Conservation (phyloP, 1,140 invertebrate species). For the Aphaenogaster ashmeadi region DNA sequence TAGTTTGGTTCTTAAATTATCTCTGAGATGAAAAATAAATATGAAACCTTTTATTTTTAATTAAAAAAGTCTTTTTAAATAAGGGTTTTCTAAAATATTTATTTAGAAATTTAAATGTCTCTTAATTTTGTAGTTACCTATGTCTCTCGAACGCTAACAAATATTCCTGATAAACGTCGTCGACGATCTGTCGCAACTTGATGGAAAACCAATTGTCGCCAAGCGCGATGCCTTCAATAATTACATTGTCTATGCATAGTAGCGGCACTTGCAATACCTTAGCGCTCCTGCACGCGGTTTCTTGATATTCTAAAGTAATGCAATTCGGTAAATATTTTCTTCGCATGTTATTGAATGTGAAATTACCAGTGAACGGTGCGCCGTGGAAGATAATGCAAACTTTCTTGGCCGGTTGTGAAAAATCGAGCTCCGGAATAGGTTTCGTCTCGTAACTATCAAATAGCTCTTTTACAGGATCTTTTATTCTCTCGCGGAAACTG, state of each 20-base stretch:
- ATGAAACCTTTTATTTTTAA: background rate
- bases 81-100: background rate
- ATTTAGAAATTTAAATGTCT: background rate
- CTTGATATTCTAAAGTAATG: slow-evolving; percentile 77
- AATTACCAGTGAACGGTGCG: slow-evolving; percentile 79
- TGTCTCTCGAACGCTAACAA: background rate
- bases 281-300: slow-evolving; percentile 76
- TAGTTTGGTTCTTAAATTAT: background rate
- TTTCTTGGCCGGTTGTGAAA: slow-evolving; percentile 55
- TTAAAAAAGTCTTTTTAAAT: background rate
- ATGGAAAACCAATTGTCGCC: slow-evolving; percentile 54
- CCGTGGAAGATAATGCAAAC: slow-evolving; percentile 81
- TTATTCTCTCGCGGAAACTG: slow-evolving; percentile 71
- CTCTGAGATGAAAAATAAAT: background rate
- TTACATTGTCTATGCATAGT: slow-evolving; percentile 74
- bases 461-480: slow-evolving; percentile 78
- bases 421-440: background rate
- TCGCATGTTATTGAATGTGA: background rate
- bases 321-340: background rate
- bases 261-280: slow-evolving; percentile 72
- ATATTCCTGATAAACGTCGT: slow-evolving; percentile 71
- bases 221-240: slow-evolving; percentile 73
- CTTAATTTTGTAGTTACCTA: slow-evolving; percentile 32
- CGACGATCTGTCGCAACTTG: slow-evolving; percentile 72
- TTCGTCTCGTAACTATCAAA: slow-evolving; percentile 65